Base-by-base conservation (phyloP, 2,113 vertebrate species). In the Rhinolophus ferrumequinum region DNA sequence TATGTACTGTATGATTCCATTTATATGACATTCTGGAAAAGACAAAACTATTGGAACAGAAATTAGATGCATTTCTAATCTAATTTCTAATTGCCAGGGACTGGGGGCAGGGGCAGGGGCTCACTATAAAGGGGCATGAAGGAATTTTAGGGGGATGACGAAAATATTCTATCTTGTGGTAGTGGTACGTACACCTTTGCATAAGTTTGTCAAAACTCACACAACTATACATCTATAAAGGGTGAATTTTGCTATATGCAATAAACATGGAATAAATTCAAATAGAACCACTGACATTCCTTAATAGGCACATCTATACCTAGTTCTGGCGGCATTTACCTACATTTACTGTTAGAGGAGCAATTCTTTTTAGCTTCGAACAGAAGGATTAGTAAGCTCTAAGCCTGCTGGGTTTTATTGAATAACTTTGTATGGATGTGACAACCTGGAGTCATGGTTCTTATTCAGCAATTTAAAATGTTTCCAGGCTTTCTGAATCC, bases 361-460 rank as follows among this genome's bases (percentile, higher is more conserved):
- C 77, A 69, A 60, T 91, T 93, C 84, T 72, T 94, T 81, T 62
- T 62, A 1, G 35, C 82, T 93, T 60, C 30, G 41, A 94, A 94
- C 73, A 79, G 66, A 28, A 79, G 86, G 96, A 81, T 97, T 92
- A 94, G 89, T 89, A 85, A 96, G 38, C 41, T 8, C 50, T 76
- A 87, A 94, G 83, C 93, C 92, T 95, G 73, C 24, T 77, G 93
- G 86, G 69, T 97, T 97, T 97, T 97, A 95, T 88, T 95, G 92
- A 96, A 82, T 96, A 82, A 89, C 86, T 97, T 91, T 95, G 86
- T 89, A 82, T 94, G 93, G 70, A 93, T 87, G 93, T 93, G 95
- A 87, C 94, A 96, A 70, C 56, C 69, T 60, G 73, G 88, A 95
- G 60, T 86, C 3, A 0, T 96, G 62, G 93, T 83, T 77, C 89